Base-by-base conservation (phyloP, 1,140 invertebrate genomes). In the Drosophila persimilis region DNA sequence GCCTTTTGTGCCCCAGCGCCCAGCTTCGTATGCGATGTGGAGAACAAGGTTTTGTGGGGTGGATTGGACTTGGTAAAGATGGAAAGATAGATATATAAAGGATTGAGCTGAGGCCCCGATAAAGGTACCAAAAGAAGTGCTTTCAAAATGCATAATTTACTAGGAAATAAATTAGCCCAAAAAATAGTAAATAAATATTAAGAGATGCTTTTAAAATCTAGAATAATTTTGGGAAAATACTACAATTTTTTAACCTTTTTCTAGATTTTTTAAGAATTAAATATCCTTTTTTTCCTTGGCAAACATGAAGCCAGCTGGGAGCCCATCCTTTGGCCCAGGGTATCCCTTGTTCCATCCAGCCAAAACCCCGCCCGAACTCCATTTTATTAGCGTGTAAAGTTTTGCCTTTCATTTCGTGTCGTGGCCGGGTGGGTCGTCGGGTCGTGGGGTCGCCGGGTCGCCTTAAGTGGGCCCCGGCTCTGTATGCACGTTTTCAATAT, bases 401-500 rank as follows among this genome's bases (percentile, higher is more conserved):
- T 85, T 85, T 67, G 80, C 76, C 80, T 85, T 80, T 85, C 80
- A 75, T 72, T 83, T 74, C 63, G 64, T 63, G 51, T 57, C 59
- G 65, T 72, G 54, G 58, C 62, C 62, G 17, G 17, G 17, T 17
- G 17, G 17, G 17, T 17, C 17, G 17, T 17, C 24, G 24, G 20
- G 20, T 31, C 31, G 24, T 5, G 5, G 24, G 24, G 64, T 72
- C 61, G 59, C 59, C 59, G 58, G 73, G 53, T 69, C 59, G 73
- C 64, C 73, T 80, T 86, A 86, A 86, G 80, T 85, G 80, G 73
- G 17, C 17, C 17, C 69, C 58, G 55, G 50, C 66, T 44, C 67
- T 15, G 69, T 50, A 81, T 85, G 81, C 81, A 85, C 81, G 81
- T 85, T 85, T 85, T 85, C 81, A 85, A 85, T 85, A 85, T 85